Evolutionary conservation across 2,888 invertebrate genomes (phyloP).

Genomic region (Cyrtodaria siliqua): DNA sequence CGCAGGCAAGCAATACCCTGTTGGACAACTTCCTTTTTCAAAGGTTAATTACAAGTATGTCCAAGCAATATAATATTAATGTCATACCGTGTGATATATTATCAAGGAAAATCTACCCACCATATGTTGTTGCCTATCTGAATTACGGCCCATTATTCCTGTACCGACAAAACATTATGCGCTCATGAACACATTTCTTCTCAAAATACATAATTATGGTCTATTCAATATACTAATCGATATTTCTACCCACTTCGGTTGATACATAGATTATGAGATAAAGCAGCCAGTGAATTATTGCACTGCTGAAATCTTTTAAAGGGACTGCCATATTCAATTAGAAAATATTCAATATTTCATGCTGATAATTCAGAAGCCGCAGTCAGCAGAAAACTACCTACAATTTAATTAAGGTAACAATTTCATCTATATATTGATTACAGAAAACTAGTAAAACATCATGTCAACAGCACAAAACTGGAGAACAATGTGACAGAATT

Average conservation of each 20-base stretch:
- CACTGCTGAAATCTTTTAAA: conserved; percentile 24
- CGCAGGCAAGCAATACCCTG: too few species aligned
- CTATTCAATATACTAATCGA: conserved; percentile 10
- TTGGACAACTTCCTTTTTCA: too few species aligned
- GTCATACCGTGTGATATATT: too few species aligned
- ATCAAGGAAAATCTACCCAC: too few species aligned
- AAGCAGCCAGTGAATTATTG: conserved; percentile 1
- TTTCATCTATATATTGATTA: conserved; percentile 6
- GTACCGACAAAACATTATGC: too few species aligned
- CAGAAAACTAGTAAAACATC: neutral
- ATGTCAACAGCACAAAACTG: too few species aligned
- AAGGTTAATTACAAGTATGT: too few species aligned
- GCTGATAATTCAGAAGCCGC: conserved; percentile 2
- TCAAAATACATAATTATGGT: conserved; percentile 27
- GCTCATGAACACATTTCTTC: conserved; percentile 1
- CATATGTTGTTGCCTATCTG: too few species aligned
- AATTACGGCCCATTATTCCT: too few species aligned
- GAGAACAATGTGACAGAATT: too few species aligned
- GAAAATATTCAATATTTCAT: conserved; percentile 39
- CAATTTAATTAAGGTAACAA: conserved; percentile 6
- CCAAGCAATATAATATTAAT: too few species aligned
- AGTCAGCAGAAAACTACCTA: conserved; percentile 1
- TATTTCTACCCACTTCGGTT: conserved; percentile 7
- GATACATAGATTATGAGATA: conserved; percentile 17
- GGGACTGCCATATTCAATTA: conserved; percentile 35